phyloP scores from a whole-genome alignment of 2,797 vertebrate genomes.

The Gallinago stenura region DNA sequence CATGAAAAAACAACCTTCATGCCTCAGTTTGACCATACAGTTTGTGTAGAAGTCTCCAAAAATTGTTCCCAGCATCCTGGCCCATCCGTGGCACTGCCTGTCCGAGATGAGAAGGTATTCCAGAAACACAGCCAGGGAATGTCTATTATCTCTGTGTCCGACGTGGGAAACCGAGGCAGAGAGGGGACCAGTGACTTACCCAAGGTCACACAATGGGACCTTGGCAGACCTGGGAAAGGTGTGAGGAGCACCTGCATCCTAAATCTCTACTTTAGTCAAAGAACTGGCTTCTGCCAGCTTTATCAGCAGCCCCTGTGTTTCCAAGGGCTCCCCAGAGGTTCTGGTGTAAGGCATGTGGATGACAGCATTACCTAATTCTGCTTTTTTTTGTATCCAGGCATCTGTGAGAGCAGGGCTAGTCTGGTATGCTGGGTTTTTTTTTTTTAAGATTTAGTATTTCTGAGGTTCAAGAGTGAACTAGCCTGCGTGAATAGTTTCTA shows the following conservation, averaged over 20 bases:
- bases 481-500: background rate
- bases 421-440: background rate
- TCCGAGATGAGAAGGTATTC: background rate
- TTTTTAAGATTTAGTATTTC: background rate
- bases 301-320: background rate
- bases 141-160: background rate
- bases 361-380: background rate
- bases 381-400: background rate
- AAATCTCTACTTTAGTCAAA: background rate
- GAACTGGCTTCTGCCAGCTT: background rate
- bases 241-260: background rate
- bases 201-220: accelerated
- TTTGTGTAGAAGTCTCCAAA: background rate
- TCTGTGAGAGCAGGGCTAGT: background rate
- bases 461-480: background rate
- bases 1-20: background rate
- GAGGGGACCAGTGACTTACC: background rate
- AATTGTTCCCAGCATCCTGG: background rate
- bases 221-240: background rate
- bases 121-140: background rate
- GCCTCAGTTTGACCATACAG: background rate
- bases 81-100: background rate
- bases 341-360: background rate
- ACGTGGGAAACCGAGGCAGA: background rate
- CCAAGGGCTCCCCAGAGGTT: background rate